phyloP scores from a whole-genome alignment of 2,797 vertebrate species.

The Myotis myotis region DNA sequence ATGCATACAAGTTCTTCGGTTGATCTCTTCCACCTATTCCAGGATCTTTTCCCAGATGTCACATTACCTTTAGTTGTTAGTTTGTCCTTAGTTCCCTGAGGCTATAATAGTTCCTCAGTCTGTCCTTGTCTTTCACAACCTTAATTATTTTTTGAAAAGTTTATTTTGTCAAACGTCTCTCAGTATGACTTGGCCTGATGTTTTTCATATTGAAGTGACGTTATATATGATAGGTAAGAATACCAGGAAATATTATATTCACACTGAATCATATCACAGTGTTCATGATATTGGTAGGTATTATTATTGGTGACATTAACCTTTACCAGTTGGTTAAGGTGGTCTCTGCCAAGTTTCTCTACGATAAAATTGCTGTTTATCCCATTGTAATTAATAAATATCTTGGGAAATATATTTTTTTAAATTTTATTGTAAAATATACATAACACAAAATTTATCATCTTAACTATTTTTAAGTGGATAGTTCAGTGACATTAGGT shows the following conservation, averaged over 20 bases:
- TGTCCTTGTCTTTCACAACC: neutral
- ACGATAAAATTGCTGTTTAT: neutral
- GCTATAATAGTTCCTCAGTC: neutral
- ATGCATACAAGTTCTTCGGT: too few species aligned
- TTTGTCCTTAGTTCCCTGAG: neutral
- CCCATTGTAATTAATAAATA: neutral
- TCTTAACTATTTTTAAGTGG: neutral
- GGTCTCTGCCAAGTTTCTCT: neutral
- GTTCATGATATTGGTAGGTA: neutral
- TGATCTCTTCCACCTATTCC: neutral
- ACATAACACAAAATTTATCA: neutral
- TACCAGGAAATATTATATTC: neutral
- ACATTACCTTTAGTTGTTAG: neutral
- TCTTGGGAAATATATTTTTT: neutral
- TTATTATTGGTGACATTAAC: neutral
- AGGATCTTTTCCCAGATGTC: neutral
- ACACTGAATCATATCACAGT: neutral
- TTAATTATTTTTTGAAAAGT: neutral
- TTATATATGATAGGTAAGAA: neutral
- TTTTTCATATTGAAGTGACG: neutral
- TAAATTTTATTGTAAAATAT: neutral
- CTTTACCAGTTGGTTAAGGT: neutral
- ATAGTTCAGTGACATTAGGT: neutral
- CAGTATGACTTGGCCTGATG: neutral
- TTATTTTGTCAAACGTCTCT: neutral